Conservation (phyloP, 2,888 invertebrate species). For the Alviniconcha strummeri region DNA sequence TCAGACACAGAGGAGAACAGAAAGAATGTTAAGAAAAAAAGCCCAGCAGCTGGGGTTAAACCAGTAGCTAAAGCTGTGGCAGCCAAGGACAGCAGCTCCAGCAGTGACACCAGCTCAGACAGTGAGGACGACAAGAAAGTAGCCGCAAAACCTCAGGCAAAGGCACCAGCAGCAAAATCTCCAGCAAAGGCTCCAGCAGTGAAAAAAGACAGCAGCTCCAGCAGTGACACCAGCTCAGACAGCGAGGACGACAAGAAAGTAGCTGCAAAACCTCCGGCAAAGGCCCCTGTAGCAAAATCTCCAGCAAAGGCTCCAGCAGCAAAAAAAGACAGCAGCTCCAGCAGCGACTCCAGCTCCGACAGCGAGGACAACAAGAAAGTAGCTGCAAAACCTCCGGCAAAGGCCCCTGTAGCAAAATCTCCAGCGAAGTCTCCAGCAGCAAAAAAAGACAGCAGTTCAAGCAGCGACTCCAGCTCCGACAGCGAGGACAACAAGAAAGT, state of each 20-base stretch:
- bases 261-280: conserved; percentile 20
- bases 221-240: conserved; percentile 50
- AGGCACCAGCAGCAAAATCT: conserved; percentile 46
- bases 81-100: conserved; percentile 33
- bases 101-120: conserved; percentile 41
- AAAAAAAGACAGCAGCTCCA: conserved; percentile 45
- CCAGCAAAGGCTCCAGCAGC: conserved; percentile 18
- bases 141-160: conserved; percentile 22
- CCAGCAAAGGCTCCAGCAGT: conserved; percentile 45
- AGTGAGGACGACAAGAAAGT: conserved; percentile 30
- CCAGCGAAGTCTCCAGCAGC: conserved; percentile 10
- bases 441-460: conserved; percentile 45
- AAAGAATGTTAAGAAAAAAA: conserved; percentile 21
- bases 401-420: background rate
- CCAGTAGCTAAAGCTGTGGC: conserved; percentile 32
- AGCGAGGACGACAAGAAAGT: conserved; percentile 4
- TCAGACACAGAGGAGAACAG: conserved; percentile 35
- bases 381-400: conserved; percentile 16
- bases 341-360: conserved; percentile 41
- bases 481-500: conserved; percentile 6
- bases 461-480: conserved; percentile 50
- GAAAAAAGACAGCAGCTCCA: conserved; percentile 1
- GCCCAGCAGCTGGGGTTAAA: background rate
- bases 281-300: conserved; percentile 24
- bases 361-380: conserved; percentile 30